Evolutionary conservation across 2,888 invertebrate species (phyloP).

Genomic region (Andrena marginata): DNA sequence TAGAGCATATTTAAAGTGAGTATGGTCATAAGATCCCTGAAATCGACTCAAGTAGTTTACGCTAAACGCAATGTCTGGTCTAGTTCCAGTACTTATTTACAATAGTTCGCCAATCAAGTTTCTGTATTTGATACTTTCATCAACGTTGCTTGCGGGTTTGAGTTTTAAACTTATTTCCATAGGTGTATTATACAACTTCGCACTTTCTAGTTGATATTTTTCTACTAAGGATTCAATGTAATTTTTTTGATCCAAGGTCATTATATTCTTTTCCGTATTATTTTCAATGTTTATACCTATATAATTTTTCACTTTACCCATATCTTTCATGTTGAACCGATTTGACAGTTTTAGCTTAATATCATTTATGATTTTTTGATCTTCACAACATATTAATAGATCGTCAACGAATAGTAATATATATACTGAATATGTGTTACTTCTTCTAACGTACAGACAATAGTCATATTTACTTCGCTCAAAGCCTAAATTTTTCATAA

Average conservation of each 20-base stretch:
- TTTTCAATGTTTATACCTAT: conserved; percentile 19
- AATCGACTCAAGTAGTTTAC: conserved; percentile 56
- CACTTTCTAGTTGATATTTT: conserved; percentile 9
- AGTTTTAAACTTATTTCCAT: conserved; percentile 34
- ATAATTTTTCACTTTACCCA: conserved; percentile 1
- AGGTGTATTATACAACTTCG: conserved; percentile 12
- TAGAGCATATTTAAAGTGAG: conserved; percentile 51
- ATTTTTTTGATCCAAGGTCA: conserved; percentile 1
- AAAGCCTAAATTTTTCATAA: too few relatives aligned
- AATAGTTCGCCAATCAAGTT: conserved; percentile 53
- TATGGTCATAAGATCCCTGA: conserved; percentile 48
- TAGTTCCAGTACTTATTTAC: conserved; percentile 51
- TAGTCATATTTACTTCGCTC: too few relatives aligned
- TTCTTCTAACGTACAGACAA: too few relatives aligned
- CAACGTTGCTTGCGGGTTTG: neutral
- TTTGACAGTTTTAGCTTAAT: conserved; percentile 8
- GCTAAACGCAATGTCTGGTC: conserved; percentile 51
- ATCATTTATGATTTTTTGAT: neutral
- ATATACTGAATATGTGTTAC: neutral
- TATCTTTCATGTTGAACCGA: conserved; percentile 17
- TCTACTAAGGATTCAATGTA: conserved; percentile 35
- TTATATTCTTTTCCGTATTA: neutral
- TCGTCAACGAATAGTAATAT: conserved; percentile 24
- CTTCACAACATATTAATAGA: conserved; percentile 6
- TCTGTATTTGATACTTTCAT: conserved; percentile 39